Conservation (phyloP, 2,888 invertebrate genomes). For the Drosophila suboccidentalis region DNA sequence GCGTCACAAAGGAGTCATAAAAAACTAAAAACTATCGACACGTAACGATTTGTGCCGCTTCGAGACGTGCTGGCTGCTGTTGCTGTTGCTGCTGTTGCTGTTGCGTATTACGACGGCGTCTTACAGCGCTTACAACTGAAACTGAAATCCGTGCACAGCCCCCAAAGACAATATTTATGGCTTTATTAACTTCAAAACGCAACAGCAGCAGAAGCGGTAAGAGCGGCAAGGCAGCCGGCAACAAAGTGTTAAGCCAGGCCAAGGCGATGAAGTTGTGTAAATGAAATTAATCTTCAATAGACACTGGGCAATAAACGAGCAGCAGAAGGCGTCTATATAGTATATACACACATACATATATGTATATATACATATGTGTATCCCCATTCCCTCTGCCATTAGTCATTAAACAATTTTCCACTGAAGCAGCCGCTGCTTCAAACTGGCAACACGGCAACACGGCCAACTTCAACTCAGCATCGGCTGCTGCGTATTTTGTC, state of each 20-base stretch:
- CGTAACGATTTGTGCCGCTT: constrained; percentile 75
- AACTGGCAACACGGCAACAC: constrained; percentile 44
- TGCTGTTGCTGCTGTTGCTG: constrained; percentile 34
- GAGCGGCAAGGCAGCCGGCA: too few species aligned
- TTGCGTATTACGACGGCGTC: constrained; percentile 69
- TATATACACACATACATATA: constrained; percentile 2
- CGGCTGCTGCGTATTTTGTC: constrained; percentile 82
- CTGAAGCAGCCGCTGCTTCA: constrained; percentile 67
- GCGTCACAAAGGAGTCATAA: constrained; percentile 46
- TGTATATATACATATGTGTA: too few species aligned
- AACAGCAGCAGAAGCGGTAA: constrained; percentile 55
- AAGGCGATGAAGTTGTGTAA: constrained; percentile 80
- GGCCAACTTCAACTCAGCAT: constrained; percentile 20
- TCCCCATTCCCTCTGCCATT: constrained; percentile 55
- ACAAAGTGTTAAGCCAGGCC: constrained; percentile 69
- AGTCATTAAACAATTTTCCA: constrained; percentile 79
- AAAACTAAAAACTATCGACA: constrained; percentile 57
- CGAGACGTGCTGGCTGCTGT: constrained; percentile 38
- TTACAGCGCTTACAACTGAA: constrained; percentile 51
- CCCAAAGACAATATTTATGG: constrained; percentile 77
- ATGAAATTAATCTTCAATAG: constrained; percentile 81
- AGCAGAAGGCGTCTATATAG: constrained; percentile 52
- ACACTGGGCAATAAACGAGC: constrained; percentile 79
- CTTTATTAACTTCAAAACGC: constrained; percentile 79
- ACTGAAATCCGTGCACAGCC: constrained; percentile 71